Base-by-base conservation (phyloP, 2,888 invertebrate species). In the Drosophila antonietae region DNA sequence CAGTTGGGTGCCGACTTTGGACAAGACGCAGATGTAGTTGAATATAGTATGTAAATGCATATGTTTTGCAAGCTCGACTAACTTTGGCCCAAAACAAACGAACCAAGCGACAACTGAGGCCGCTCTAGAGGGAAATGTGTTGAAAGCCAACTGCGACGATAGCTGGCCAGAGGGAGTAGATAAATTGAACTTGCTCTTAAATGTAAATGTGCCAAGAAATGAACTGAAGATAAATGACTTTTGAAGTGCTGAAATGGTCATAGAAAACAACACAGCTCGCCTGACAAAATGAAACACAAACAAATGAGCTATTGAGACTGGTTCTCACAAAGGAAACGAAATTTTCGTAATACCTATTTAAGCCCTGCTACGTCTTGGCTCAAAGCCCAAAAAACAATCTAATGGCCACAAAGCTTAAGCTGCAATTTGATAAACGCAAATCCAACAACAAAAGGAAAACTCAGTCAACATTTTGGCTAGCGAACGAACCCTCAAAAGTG, bases 351-450 rank as follows among this genome's bases (percentile, higher is more conserved):
- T 37, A 5, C 18, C 37, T 37, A 49, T 31, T 49, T 31, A 52
- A 15, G 31, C 10, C 44, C 31, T n/a, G n/a, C 12, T 20, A 5
- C 3, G 51, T 23, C 12, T 31, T 14, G 8, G 15, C 15, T 41
- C 49, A 58, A 62, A 69, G 59, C 74, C 68, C 5, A 2, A 41
- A 70, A 62, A 73, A 69, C 78, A 81, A 75, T 67, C 68, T 70
- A 74, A 82, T 76, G 68, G 80, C 70, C 66, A 58, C 67, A 66
- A 74, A 77, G 68, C 79, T 59, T 84, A 83, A 85, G 83, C 86
- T 74, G 73, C 81, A 81, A 83, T 83, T 85, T 85, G 78, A 80
- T 71, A 70, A 85, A 83, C 78, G 73, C 60, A 84, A 85, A 78
- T 75, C 68, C 68, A 61, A 51, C 70, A 37, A 37, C 15, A 28